Evolutionary conservation across 2,888 invertebrate species (phyloP), one percentile per base, ranked within the genome.

Genomic region (Chrysodeixis includens): DNA sequence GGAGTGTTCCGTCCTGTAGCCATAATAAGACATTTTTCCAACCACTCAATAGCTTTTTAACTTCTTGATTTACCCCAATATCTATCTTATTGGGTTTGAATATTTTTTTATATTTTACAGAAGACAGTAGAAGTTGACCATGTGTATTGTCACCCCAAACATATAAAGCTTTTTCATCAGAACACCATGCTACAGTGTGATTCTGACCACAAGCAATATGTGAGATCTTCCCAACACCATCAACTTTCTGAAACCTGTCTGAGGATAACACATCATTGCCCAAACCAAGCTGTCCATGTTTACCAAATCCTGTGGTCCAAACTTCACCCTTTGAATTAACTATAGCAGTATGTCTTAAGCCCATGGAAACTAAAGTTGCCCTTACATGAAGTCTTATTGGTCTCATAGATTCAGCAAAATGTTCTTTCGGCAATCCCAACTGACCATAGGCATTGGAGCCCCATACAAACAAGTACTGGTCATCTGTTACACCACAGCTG

Each of bases 121-220:
- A 90, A 78, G 96, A 95, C 10, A 96, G 83, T 12, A 97, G 96
- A 58, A 98, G 90, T 85, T 98, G 98, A 0, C 98, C 97, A 89
- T 97, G 97, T 89, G 97, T 98, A 84, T 98, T 98, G 83, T 97
- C 97, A 30, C 99, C 99, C 96, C 98, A 98, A 14, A 95, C 96
- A 93, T 95, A 97, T 67, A 97, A 93, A 63, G 95, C 96, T 80
- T 96, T 97, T 67, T 95, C 91, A 54, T 90, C 89, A 44, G 90
- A 86, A 66, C 89, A 89, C 95, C 95, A 95, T 35, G 96, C 96
- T 44, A 97, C 88, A 8, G 97, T 97, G 87, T 98, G 98, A 84
- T 97, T 97, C 90, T 98, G 98, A 1, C 98, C 98, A 89, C 98
- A 98, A 52, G 96, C 96, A 60, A 98, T 95, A 84, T 96, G 93